phyloP scores from a whole-genome alignment of 2,888 invertebrate genomes.

The Microctonus brassicae region DNA sequence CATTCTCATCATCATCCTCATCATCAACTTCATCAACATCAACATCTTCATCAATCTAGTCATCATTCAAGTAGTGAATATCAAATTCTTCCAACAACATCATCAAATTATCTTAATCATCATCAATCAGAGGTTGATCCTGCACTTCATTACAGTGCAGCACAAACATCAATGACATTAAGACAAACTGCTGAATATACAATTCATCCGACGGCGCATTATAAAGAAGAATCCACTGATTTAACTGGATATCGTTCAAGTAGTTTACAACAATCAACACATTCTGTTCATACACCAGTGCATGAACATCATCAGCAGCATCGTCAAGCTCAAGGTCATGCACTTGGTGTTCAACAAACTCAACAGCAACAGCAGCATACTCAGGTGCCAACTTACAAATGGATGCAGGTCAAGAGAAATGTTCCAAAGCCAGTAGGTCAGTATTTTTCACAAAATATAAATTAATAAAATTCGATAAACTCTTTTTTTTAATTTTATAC shows the following conservation, averaged over 20 bases:
- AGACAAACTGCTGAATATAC: constrained; percentile 65
- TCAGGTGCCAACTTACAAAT: constrained; percentile 92
- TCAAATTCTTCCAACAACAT: constrained; percentile 8
- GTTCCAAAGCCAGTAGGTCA: constrained; percentile 93
- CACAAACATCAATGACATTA: constrained; percentile 11
- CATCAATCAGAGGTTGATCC: constrained; percentile 19
- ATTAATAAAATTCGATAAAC: not conserved
- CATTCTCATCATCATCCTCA: no score
- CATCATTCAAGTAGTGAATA: constrained; percentile 20
- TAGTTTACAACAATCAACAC: constrained; percentile 48
- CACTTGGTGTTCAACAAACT: constrained; percentile 58
- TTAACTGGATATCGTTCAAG: constrained; percentile 63
- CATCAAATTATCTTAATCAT: constrained; percentile 16
- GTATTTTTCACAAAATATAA: constrained; percentile 57
- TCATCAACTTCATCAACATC: no score
- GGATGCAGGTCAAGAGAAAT: constrained; percentile 99
- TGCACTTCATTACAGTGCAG: constrained; percentile 18
- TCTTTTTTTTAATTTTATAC: no score
- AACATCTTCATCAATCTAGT: no score
- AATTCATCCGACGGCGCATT: constrained; percentile 66
- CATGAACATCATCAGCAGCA: constrained; percentile 71
- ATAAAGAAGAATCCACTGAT: constrained; percentile 75
- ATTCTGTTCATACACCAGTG: constrained; percentile 72
- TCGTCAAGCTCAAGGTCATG: constrained; percentile 57
- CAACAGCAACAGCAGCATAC: constrained; percentile 71